A percentile compares a stretch with the other conserved stretches of the same genome.
phyloP scores from a whole-genome alignment of 2,888 invertebrate species.

The Drosophila kanekoi region DNA sequence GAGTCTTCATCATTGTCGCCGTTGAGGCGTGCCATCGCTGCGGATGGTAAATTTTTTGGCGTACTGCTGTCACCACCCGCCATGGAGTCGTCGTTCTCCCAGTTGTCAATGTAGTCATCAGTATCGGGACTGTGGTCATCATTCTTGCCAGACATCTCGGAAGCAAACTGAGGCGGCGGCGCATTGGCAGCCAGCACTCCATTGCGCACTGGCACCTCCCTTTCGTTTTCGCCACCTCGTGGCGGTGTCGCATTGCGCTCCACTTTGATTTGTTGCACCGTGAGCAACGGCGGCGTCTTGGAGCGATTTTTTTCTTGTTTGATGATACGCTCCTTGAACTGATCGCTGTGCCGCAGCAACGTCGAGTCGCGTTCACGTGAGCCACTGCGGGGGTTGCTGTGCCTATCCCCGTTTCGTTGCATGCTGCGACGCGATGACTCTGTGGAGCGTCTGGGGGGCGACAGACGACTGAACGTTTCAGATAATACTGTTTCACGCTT shows the following conservation, averaged over 20 bases:
- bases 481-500: constrained; percentile 69
- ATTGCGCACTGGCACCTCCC: constrained; percentile 38
- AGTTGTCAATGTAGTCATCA: constrained; percentile 84
- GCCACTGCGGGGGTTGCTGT: constrained; percentile 6
- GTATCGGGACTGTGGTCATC: constrained; percentile 83
- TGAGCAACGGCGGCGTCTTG: constrained; percentile 48
- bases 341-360: constrained; percentile 6
- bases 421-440: constrained; percentile 21
- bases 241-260: constrained; percentile 58
- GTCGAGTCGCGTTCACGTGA: constrained; percentile 21
- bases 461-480: constrained; percentile 17
- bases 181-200: constrained; percentile 45
- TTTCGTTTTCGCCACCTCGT: constrained; percentile 1
- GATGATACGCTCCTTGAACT: constrained; percentile 37
- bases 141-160: background rate
- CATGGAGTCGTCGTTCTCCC: constrained; percentile 84
- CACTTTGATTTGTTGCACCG: constrained; percentile 52
- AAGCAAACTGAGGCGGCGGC: constrained; percentile 24
- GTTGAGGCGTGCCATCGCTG: constrained; percentile 20
- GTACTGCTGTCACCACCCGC: constrained; percentile 73
- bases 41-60: constrained; percentile 51
- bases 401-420: constrained; percentile 42
- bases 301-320: constrained; percentile 62
- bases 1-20: constrained; percentile 63
- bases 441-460: constrained; percentile 15